Base-by-base conservation (phyloP, 2,113 vertebrate genomes). In the Marcusenius ussheri region DNA sequence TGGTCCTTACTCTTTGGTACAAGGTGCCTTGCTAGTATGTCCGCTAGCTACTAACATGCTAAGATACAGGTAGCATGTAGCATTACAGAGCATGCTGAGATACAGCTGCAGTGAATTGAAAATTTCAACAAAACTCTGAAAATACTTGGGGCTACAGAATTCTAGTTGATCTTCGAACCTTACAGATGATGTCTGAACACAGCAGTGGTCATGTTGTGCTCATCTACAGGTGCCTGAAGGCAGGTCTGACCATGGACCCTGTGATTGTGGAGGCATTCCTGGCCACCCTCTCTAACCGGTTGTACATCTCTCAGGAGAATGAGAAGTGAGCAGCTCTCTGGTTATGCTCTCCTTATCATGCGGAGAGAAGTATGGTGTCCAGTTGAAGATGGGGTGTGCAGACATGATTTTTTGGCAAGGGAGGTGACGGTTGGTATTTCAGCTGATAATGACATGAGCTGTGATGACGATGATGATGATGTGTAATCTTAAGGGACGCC, bases 241-340 rank as follows among this genome's bases (percentile, higher is more conserved):
- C 98, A 24, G 98, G 98, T 24, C 93, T 98, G 92, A 98, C 97
- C 0, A 97, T 98, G 93, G 98, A 99, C 86, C 93, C 97, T 0
- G 98, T 98, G 89, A 98, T 99, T 3, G 98, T 98, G 89, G 97
- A 99, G 91, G 98, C 98, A 19, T 99, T 99, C 93, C 94, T 99
- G 83, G 97, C 98, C 91, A 99, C 97, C 93, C 95, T 99, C 24
- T 99, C 98, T 74, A 99, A 99, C 92, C 97, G 98, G n/a, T 96
- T 99, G 17, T 99, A 99, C 94, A 99, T 98, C 94, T 99, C 98
- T 11, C 98, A 99, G 90, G 98, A 99, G 92, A 99, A 97, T 51
- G 98, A 99, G 90, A 99, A 99, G 98, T 99, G 94, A 89, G 96
- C 92, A 90, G 45, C 21, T 1, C 88, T 51, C 51, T 9, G 8